phyloP scores from a whole-genome alignment of 2,888 invertebrate species.

The Dexiosoma caninum region DNA sequence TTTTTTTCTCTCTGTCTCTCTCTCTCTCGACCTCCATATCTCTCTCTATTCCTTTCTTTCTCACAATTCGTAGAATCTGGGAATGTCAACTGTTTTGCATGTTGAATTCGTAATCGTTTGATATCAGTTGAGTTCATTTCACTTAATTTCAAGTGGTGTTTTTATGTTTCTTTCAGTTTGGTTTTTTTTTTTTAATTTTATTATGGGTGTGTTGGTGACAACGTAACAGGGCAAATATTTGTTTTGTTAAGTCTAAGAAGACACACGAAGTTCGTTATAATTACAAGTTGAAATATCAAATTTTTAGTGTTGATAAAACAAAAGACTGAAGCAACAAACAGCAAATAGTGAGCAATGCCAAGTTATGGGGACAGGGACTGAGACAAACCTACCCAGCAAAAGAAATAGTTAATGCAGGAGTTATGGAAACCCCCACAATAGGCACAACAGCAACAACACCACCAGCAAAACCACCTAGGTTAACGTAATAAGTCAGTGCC shows the following conservation, averaged over 20 bases:
- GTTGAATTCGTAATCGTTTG: constrained; percentile 34
- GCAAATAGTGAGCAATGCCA: not conserved
- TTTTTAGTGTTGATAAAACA: constrained; percentile 41
- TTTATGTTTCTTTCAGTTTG: constrained; percentile 19
- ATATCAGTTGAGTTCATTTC: constrained; percentile 41
- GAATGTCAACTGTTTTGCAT: constrained; percentile 61
- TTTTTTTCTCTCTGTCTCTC: constrained; percentile 4
- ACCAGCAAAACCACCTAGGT: too few species aligned
- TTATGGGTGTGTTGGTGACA: constrained; percentile 48
- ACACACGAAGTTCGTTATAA: constrained; percentile 49
- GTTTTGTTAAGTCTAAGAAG: constrained; percentile 10
- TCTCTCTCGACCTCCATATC: not conserved
- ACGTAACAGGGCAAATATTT: constrained; percentile 43
- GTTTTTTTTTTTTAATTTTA: not conserved
- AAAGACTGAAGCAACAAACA: constrained; percentile 49
- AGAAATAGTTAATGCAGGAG: too few species aligned
- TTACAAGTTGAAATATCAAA: constrained; percentile 50
- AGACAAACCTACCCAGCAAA: too few species aligned
- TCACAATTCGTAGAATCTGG: constrained; percentile 1
- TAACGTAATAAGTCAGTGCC: too few species aligned
- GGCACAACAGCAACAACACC: too few species aligned
- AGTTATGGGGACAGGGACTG: too few species aligned
- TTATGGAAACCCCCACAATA: too few species aligned
- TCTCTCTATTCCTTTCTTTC: not conserved
- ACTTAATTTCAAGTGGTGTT: constrained; percentile 52